Evolutionary conservation across 2,888 invertebrate genomes (phyloP).

Genomic region (Perithous albicinctus): DNA sequence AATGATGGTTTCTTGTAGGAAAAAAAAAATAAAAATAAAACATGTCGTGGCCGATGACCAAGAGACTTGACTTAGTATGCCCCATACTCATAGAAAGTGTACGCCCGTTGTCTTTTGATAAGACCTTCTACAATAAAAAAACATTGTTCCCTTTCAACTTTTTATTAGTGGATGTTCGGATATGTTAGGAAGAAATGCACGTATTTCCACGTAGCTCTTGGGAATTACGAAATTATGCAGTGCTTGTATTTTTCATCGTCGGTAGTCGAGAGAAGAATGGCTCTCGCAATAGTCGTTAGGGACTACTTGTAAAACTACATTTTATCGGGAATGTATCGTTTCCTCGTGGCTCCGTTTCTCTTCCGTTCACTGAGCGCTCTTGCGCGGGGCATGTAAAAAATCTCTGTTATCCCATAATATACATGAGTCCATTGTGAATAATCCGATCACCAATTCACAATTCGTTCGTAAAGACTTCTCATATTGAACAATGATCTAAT

Average conservation of each 20-base stretch:
- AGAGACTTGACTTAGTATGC: too few relatives aligned
- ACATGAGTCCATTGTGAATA: not conserved
- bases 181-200: not conserved
- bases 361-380: not conserved
- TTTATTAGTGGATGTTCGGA: not conserved
- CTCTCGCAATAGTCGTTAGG: not conserved
- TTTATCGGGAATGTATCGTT: constrained; percentile 4
- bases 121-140: not conserved
- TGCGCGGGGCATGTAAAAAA: constrained; percentile 18
- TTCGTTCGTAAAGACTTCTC: not conserved
- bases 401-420: not conserved
- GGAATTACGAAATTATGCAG: constrained; percentile 6
- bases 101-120: not conserved
- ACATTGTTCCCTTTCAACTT: not conserved
- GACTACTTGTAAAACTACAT: constrained; percentile 25
- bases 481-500: not conserved
- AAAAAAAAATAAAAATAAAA: too few relatives aligned
- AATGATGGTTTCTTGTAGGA: too few relatives aligned
- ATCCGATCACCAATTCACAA: not conserved
- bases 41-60: too few relatives aligned
- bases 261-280: not conserved
- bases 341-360: not conserved
- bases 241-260: not conserved
- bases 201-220: not conserved
- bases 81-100: too few relatives aligned